phyloP scores from a whole-genome alignment of 2,113 vertebrate species.

The Crotalus tigris region DNA sequence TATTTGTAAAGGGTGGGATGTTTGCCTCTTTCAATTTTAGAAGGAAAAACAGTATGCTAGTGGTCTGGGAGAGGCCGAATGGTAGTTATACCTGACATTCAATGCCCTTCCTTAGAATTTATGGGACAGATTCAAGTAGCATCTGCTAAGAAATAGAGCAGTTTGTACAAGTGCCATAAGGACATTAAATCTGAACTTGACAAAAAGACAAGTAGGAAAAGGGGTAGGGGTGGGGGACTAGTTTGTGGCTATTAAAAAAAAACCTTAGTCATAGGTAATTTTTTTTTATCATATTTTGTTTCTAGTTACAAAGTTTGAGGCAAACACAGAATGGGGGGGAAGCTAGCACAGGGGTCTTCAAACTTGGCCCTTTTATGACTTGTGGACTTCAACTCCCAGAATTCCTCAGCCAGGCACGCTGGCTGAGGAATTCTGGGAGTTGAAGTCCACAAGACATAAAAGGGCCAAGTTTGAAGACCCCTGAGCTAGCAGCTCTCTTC shows the following conservation, averaged over 20 bases:
- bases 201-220: constrained; percentile 54
- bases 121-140: constrained; percentile 59
- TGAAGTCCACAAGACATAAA: background rate
- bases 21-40: background rate
- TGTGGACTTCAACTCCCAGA: too few relatives aligned
- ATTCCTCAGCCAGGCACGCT: too few relatives aligned
- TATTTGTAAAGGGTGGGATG: background rate
- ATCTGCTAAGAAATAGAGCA: constrained; percentile 58
- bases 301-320: constrained; percentile 45
- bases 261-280: constrained; percentile 36
- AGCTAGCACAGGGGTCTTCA: too few relatives aligned
- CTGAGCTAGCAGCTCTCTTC: constrained; percentile 32
- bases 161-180: constrained; percentile 68
- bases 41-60: background rate
- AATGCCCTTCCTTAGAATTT: constrained; percentile 44
- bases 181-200: constrained; percentile 64
- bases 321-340: background rate
- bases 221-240: constrained; percentile 14
- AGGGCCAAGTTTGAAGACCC: constrained; percentile 16
- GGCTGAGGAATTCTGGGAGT: too few relatives aligned
- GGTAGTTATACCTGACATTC: constrained; percentile 56
- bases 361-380: too few relatives aligned
- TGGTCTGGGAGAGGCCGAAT: constrained; percentile 43
- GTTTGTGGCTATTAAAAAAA: constrained; percentile 28
- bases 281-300: constrained; percentile 58